Base-by-base conservation (phyloP, 2,797 vertebrate species). In the Mormyrops boulengeri region DNA sequence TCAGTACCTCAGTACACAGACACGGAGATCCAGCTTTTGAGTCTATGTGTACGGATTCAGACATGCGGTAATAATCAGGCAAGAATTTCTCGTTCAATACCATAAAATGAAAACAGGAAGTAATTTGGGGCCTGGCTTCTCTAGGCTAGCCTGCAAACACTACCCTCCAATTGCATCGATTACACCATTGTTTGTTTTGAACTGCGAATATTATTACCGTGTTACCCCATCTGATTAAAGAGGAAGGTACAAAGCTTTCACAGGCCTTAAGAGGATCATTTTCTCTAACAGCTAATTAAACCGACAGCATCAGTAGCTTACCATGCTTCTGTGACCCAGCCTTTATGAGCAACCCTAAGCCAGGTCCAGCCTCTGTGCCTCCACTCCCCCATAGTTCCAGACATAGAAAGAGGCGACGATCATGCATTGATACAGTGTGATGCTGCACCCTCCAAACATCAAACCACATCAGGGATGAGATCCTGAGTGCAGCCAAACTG, bases 51-150 rank as follows among this genome's bases (percentile, higher is more conserved):
- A 41, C 38, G 2, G 14, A 85, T 41, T 73, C 30, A 47, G 50
- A 89, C 89, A 89, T 87, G 19, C 66, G 84, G 84, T 38, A 89
- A 53, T 55, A 86, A 89, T 89, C 34, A 73, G 47, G 30, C 52
- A 53, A 38, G 57, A 50, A 53, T 86, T 88, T 73, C 49, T 66
- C 60, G 2, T 66, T 19, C n/a, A 14, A 44, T 34, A 87, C 17
- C 8, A 47, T 52, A 52, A 89, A 89, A 86, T 89, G 60, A 30
- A 85, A 89, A 89, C 47, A 17, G 57, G 85, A 89, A 87, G 89
- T 50, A 53, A 87, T 89, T 89, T 73, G 89, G 84, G n/a, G 62
- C 85, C 89, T 69, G 34, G 9, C 47, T 69, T 47, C 44, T 38
- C 26, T 22, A 19, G 47, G 22, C 55, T 41, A 11, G 38, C 82